Conservation (phyloP, 2,797 vertebrate species). For the Notolepis coatsorum region DNA sequence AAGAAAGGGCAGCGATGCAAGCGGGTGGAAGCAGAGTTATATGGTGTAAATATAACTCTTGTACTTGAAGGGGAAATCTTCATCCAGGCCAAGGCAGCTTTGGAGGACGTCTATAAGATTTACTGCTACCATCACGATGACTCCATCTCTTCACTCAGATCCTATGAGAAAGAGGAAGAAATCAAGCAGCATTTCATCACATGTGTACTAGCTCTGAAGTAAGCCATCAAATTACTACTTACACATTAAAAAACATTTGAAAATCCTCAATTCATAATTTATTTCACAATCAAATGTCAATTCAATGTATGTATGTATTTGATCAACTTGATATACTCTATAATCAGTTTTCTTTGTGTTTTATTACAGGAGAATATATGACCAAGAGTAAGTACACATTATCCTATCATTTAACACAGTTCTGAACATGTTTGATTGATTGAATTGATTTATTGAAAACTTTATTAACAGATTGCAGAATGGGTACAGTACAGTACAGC, state of each 20-base stretch:
- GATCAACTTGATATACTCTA: neutral
- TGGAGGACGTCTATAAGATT: conserved; percentile 96
- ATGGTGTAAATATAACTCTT: neutral
- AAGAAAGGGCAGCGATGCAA: no score
- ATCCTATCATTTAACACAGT: conserved; percentile 11
- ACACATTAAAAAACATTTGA: neutral
- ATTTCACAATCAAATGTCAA: neutral
- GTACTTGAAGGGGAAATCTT: conserved; percentile 88
- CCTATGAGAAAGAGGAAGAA: conserved; percentile 93
- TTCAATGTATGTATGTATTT: neutral
- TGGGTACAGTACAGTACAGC: no score
- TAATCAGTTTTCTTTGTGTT: conserved; percentile 43
- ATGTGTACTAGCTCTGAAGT: conserved; percentile 92
- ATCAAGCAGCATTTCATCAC: conserved; percentile 89
- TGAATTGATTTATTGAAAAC: no score
- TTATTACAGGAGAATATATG: conserved; percentile 90
- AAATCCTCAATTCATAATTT: neutral
- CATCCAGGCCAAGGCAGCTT: conserved; percentile 89
- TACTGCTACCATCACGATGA: conserved; percentile 97
- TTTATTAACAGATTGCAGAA: no score
- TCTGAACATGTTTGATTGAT: neutral
- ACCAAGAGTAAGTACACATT: conserved; percentile 89
- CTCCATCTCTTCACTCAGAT: conserved; percentile 89
- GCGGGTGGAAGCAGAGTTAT: neutral
- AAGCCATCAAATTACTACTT: conserved; percentile 61